Percentiles rank a stretch among this genome's conserved stretches.
These are phyloP conservation scores for Dorcus hopei DNA, from an alignment of 2,888 invertebrate species.

Conservation along the genomic window DNA sequence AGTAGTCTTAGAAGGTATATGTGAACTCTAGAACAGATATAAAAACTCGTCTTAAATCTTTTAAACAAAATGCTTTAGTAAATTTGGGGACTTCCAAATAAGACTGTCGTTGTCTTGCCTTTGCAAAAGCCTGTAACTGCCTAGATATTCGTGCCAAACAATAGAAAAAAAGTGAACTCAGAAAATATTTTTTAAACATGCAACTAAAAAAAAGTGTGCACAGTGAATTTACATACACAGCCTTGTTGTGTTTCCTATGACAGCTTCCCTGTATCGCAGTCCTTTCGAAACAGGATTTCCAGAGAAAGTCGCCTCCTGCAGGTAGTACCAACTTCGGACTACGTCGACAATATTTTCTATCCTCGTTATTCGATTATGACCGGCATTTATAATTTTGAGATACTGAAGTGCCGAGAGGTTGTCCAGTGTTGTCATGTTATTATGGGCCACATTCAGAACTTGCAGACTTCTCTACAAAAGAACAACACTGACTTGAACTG, in stretches of 20 bases:
- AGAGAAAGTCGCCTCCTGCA: constrained; percentile 57
- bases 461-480: constrained; percentile 54
- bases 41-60: too few species aligned
- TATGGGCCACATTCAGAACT: constrained; percentile 42
- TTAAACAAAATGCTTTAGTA: too few species aligned
- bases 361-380: constrained; percentile 58
- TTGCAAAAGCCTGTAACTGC: too few species aligned
- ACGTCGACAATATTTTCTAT: constrained; percentile 55
- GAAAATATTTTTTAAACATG: too few species aligned
- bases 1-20: too few species aligned
- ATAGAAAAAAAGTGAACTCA: too few species aligned
- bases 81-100: too few species aligned
- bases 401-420: constrained; percentile 52
- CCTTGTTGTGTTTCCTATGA: constrained; percentile 54
- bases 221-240: too few species aligned
- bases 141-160: too few species aligned
- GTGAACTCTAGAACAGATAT: too few species aligned
- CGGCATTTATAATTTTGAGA: constrained; percentile 56
- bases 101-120: too few species aligned
- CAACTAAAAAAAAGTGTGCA: too few species aligned
- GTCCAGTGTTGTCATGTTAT: background rate
- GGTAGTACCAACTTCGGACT: constrained; percentile 54
- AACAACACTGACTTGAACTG: background rate
- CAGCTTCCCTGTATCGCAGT: constrained; percentile 64
- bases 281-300: constrained; percentile 64